A percentile compares a stretch with the other conserved stretches of the same genome.
Evolutionary conservation across 2,888 invertebrate species (phyloP).

Genomic region (Chrysolina americana): DNA sequence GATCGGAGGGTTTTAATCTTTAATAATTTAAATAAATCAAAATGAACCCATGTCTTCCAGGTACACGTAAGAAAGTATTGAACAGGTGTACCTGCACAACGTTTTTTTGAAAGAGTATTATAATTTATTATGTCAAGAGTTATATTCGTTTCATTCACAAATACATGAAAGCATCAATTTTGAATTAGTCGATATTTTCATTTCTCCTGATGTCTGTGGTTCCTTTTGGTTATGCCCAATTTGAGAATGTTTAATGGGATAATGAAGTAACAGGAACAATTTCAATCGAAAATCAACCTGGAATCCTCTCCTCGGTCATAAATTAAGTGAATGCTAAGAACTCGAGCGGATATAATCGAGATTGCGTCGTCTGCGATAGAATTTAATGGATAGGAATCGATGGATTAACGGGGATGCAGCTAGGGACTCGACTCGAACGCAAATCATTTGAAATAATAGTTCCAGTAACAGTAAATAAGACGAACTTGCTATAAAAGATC

Average conservation of each 20-base stretch:
- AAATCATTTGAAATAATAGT: not conserved
- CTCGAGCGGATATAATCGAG: slow-evolving; percentile 9
- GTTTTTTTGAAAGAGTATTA: too few relatives aligned
- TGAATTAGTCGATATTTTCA: too few relatives aligned
- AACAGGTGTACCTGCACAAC: too few relatives aligned
- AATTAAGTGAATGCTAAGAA: not conserved
- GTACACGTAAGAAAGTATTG: too few relatives aligned
- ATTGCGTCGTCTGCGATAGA: slow-evolving; percentile 12
- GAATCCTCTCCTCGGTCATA: slow-evolving; percentile 12
- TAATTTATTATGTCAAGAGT: too few relatives aligned
- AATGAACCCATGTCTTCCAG: too few relatives aligned
- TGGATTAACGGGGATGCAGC: not conserved
- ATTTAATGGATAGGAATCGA: slow-evolving; percentile 8
- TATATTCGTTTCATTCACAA: too few relatives aligned
- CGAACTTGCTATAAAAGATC: too few relatives aligned
- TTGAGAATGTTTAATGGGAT: not conserved
- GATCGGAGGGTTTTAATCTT: too few relatives aligned
- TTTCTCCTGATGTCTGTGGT: too few relatives aligned
- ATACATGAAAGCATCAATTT: too few relatives aligned
- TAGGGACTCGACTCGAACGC: not conserved
- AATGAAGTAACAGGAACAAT: slow-evolving; percentile 13
- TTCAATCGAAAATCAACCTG: slow-evolving; percentile 13
- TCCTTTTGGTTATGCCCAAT: not conserved
- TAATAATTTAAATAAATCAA: too few relatives aligned
- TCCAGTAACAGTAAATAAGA: not conserved